A percentile compares a stretch with the other conserved stretches of the same genome.
Conservation (phyloP, 2,797 vertebrate genomes). For the Anisognathus igniventris region DNA sequence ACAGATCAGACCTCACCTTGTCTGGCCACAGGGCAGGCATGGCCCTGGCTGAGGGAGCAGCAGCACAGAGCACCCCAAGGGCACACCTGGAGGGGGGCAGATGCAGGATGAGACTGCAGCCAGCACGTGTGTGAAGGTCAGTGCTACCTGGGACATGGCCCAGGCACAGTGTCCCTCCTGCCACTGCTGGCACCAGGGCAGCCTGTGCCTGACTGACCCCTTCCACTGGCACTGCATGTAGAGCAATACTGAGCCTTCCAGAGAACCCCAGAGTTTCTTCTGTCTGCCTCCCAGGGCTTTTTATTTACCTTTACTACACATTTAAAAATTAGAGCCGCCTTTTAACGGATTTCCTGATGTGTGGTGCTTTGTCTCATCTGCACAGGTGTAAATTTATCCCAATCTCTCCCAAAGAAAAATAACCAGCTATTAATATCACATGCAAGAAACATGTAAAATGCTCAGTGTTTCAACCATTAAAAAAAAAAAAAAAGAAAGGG, state of each 20-base stretch:
- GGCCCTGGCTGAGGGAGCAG: background rate
- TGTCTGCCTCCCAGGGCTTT: background rate
- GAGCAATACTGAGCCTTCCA: background rate
- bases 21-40: rapidly evolving
- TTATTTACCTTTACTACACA: background rate
- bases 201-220: rapidly evolving
- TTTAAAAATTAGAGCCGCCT: background rate
- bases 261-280: background rate
- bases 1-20: rapidly evolving
- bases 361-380: background rate
- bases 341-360: background rate
- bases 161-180: background rate
- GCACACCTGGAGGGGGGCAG: background rate
- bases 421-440: background rate
- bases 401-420: background rate
- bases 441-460: background rate
- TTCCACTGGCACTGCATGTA: rapidly evolving
- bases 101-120: rapidly evolving
- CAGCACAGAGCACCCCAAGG: background rate
- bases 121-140: rapidly evolving
- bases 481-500: background rate
- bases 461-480: background rate
- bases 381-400: background rate
- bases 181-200: rapidly evolving
- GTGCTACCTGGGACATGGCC: background rate